phyloP scores from a whole-genome alignment of 2,797 vertebrate genomes.

The Chaunax sp. region DNA sequence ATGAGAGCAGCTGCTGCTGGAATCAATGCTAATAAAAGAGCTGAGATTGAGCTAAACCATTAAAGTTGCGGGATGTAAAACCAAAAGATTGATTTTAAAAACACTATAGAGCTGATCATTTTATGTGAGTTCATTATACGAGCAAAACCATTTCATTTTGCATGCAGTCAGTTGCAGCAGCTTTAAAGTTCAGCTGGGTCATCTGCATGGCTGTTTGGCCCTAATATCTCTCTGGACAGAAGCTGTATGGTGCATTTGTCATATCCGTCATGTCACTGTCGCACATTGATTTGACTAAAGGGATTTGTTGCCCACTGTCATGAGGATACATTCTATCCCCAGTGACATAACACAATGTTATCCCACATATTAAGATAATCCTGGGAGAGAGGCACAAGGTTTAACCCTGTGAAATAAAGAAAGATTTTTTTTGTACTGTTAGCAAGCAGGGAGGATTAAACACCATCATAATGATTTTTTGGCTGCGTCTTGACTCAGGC shows the following conservation, averaged over 20 bases:
- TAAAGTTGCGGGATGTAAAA: background rate
- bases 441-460: constrained; percentile 66
- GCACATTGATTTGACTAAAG: constrained; percentile 77
- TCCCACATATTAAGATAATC: constrained; percentile 78
- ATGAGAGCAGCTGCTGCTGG: background rate
- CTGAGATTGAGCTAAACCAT: background rate
- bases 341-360: constrained; percentile 75
- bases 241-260: constrained; percentile 49
- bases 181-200: background rate
- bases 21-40: no score
- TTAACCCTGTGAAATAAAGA: constrained; percentile 74
- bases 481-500: constrained; percentile 56
- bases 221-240: constrained; percentile 19
- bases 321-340: constrained; percentile 68
- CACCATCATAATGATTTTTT: constrained; percentile 57
- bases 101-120: background rate
- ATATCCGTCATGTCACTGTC: constrained; percentile 58
- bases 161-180: background rate
- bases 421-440: constrained; percentile 42
- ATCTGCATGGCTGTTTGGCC: background rate
- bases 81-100: background rate
- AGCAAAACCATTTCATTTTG: background rate
- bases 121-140: no score
- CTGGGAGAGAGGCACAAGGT: constrained; percentile 54
- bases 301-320: constrained; percentile 72